A percentile compares a stretch with the other conserved stretches of the same genome.
Evolutionary conservation across 2,113 vertebrate species (phyloP).

Genomic region (Thomomys bottae): DNA sequence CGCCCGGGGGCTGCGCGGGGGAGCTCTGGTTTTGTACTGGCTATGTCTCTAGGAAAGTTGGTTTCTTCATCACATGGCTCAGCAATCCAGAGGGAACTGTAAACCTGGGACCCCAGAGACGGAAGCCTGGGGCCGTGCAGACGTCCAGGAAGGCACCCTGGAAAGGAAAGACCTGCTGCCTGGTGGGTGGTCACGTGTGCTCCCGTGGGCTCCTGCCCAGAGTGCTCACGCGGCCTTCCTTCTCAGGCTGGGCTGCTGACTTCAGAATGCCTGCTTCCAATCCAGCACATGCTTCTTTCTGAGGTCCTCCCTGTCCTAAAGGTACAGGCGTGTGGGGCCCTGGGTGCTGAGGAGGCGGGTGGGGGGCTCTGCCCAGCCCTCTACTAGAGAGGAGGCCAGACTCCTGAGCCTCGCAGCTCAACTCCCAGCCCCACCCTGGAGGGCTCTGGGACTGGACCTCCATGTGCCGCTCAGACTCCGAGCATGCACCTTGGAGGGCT

Average conservation of each 20-base stretch:
- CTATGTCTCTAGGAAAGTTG: conserved; percentile 22
- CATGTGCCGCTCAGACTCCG: background rate
- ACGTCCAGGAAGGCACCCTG: background rate
- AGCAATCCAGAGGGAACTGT: background rate
- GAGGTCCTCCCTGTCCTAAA: too few relatives aligned
- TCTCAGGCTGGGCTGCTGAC: background rate
- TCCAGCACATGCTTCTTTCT: background rate
- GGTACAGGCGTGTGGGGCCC: fast-evolving
- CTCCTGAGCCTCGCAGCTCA: too few relatives aligned
- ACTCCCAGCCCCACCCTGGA: background rate
- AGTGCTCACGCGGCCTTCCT: background rate
- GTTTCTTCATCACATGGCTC: background rate
- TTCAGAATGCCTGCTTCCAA: background rate
- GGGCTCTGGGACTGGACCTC: background rate
- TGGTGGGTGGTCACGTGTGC: background rate
- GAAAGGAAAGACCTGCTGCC: background rate
- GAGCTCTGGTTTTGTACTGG: conserved; percentile 10
- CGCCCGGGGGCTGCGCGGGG: background rate
- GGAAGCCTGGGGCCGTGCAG: background rate
- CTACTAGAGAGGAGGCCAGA: too few relatives aligned
- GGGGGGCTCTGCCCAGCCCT: fast-evolving
- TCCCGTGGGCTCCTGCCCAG: background rate
- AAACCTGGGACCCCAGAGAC: conserved; percentile 10
- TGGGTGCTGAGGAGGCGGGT: fast-evolving
- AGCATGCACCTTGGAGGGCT: too few relatives aligned